Base-by-base conservation (phyloP, 1,140 invertebrate genomes). In the Pseudachorutes palmiensis region DNA sequence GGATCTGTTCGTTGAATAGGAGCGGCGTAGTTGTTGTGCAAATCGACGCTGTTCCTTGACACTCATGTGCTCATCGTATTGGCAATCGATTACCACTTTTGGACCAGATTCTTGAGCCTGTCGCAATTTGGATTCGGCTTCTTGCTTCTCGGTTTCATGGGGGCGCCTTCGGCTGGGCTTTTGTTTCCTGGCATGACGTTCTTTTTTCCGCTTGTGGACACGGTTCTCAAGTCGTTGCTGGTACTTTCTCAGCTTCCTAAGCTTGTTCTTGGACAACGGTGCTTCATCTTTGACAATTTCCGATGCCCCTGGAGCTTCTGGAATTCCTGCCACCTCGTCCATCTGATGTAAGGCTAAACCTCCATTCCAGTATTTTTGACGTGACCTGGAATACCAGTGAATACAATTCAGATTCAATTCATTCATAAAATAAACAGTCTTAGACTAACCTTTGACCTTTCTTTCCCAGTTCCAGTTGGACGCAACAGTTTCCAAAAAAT, bases 11-110 rank as follows among this genome's bases (percentile, higher is more conserved):
- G 69, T 67, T 22, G 69, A 64, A 62, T 70, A 70, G 49, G 59
- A 65, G 3, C 69, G 55, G 59, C 69, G 22, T 3, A 70, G 48
- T 29, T 70, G 69, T 45, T 70, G 69, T 2, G 69, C 69, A 45
- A 70, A 70, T 64, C 66, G 32, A 33, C 63, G 45, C 48, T 57
- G 65, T 28, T 70, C 65, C 26, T 70, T 70, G 2, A 24, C 26
- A 24, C 32, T 59, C 69, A 70, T 70, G 26, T 58, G 30, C 1
- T 55, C 22, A 5, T 67, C 61, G 61, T 61, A 70, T 58, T 67
- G 69, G 62, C 69, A 70, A 49, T 70, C 69, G n/a, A 70, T 67
- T 2, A 65, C 66, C 0, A 70, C 66, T 51, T 67, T 67, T 24
- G 62, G 33, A 29, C 65, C 66, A 0, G 3, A 14, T n/a, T 33